Evolutionary conservation across 2,888 invertebrate genomes (phyloP).

Genomic region (Erebia epiphron): DNA sequence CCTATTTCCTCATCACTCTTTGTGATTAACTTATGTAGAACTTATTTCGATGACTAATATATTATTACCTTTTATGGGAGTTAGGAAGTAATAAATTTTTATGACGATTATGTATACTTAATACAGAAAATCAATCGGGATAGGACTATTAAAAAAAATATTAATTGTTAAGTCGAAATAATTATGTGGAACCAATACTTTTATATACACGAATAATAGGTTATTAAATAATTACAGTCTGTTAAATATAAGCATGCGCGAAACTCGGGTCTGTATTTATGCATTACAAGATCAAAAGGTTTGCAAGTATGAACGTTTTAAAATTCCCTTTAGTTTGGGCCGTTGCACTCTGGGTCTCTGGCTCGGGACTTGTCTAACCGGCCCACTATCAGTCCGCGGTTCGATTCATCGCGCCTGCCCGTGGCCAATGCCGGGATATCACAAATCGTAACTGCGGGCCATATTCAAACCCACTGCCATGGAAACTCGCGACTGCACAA

Average conservation of each 20-base stretch:
- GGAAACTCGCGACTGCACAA: constrained; percentile 41
- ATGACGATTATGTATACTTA: not conserved
- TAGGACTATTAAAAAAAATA: not conserved
- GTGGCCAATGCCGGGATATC: constrained; percentile 69
- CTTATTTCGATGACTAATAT: not conserved
- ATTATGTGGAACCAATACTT: too few species aligned
- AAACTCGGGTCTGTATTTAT: constrained; percentile 25
- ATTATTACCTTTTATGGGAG: not conserved
- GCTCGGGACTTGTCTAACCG: constrained; percentile 79
- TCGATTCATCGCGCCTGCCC: constrained; percentile 76
- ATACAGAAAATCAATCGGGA: not conserved
- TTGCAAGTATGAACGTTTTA: constrained; percentile 73
- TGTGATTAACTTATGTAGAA: constrained; percentile 42
- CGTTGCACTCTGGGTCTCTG: constrained; percentile 77
- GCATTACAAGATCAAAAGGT: constrained; percentile 59
- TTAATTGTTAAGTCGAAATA: too few species aligned
- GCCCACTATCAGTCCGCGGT: constrained; percentile 77
- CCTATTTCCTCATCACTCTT: constrained; percentile 54
- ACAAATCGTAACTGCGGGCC: constrained; percentile 69
- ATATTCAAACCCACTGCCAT: constrained; percentile 54
- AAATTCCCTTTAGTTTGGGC: constrained; percentile 80
- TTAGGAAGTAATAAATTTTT: not conserved
- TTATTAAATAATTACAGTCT: not conserved
- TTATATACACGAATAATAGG: too few species aligned
- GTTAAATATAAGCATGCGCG: not conserved